phyloP scores from a whole-genome alignment of 2,888 invertebrate species.

The Eilema depressum region DNA sequence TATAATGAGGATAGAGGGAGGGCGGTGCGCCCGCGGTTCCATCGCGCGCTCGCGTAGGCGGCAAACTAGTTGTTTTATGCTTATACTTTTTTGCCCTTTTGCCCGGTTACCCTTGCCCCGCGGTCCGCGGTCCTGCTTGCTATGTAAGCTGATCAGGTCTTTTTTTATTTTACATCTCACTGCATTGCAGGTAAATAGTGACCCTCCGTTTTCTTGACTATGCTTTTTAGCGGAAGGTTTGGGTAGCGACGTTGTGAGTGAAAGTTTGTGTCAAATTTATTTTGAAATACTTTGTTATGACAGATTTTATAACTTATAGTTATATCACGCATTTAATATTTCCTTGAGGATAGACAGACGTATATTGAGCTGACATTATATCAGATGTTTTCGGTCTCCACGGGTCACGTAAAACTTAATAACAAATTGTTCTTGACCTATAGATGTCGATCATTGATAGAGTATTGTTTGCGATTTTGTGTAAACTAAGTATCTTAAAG shows the following conservation, averaged over 20 bases:
- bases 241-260: neutral
- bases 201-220: conserved; percentile 71
- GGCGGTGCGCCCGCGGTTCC: conserved; percentile 55
- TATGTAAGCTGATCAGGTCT: conserved; percentile 67
- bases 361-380: neutral
- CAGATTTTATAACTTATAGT: neutral
- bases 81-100: conserved; percentile 81
- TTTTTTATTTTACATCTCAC: conserved; percentile 75
- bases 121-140: conserved; percentile 26
- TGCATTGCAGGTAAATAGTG: conserved; percentile 80
- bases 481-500: neutral
- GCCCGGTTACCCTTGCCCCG: conserved; percentile 58
- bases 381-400: neutral
- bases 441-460: neutral
- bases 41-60: conserved; percentile 75
- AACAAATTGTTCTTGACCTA: neutral
- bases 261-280: neutral
- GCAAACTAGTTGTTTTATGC: conserved; percentile 62
- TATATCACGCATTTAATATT: neutral
- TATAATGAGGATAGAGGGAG: conserved; percentile 54
- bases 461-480: neutral
- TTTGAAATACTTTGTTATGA: neutral
- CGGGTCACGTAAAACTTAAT: neutral
- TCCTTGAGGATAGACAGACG: neutral
- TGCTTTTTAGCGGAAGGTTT: conserved; percentile 31